Percentiles rank a stretch among this genome's conserved stretches.
Conservation (phyloP, 2,113 vertebrate species). For the Helogale parvula region DNA sequence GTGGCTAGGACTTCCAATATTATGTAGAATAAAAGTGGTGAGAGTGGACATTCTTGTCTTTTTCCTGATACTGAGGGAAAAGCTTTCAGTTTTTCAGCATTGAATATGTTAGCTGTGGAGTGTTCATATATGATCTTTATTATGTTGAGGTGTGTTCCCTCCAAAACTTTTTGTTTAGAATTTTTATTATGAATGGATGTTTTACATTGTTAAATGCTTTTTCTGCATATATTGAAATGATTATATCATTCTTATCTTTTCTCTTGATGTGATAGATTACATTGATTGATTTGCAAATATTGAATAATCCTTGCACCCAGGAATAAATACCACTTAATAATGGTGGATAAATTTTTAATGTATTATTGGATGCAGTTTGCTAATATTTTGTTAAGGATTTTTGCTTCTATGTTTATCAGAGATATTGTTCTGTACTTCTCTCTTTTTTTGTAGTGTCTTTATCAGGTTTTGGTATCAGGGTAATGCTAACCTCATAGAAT, state of each 20-base stretch:
- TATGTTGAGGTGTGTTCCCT: neutral
- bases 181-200: neutral
- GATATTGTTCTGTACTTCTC: neutral
- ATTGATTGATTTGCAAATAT: neutral
- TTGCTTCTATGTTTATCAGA: neutral
- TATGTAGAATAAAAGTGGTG: neutral
- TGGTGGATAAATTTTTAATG: neutral
- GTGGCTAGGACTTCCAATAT: neutral
- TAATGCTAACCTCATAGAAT: neutral
- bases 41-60: neutral
- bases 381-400: neutral
- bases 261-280: neutral
- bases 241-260: neutral
- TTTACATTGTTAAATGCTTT: neutral
- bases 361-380: neutral
- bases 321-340: neutral
- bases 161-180: neutral
- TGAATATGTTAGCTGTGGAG: neutral
- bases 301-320: neutral
- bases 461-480: neutral
- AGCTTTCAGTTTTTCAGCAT: neutral
- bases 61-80: neutral
- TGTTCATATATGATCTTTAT: neutral
- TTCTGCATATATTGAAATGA: neutral
- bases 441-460: neutral